Evolutionary conservation across 2,888 invertebrate species (phyloP), one percentile per base, ranked within the genome.

Genomic region (Hofmannophila pseudospretella): DNA sequence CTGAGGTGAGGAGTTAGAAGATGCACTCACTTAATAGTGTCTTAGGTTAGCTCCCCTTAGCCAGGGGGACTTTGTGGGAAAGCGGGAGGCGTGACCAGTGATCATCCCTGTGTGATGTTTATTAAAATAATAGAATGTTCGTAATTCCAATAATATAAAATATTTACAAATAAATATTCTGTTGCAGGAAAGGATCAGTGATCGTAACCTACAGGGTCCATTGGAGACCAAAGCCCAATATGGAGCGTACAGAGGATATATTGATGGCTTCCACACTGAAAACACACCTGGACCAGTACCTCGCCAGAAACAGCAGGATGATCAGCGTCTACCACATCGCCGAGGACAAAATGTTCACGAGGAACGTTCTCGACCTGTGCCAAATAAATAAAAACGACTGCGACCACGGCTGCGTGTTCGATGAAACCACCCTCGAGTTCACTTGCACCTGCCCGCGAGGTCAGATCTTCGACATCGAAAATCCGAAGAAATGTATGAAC

Each of bases 391-490:
- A 90, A 42, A 87, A 91, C 45, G 77, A 87, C 32, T 95, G 94
- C 59, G 89, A 92, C 47, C 85, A 92, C 47, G 81, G 75, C 7
- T 95, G 94, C 64, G 73, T 80, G 35, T 94, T 92, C 56, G 90
- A 93, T 64, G 90, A 91, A 54, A 58, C 61, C 1, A 70, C 77
- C 13, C 85, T 91, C 38, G 88, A 90, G 32, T 94, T 94, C 59
- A 72, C 70, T 19, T 95, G 94, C 62, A 81, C 72, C 2, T 94
- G 94, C 63, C 90, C 90, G 7, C 67, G 74, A 25, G 89, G 89
- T 19, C 71, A 80, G 59, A 77, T 84, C 8, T 42, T 74, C 34
- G 75, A 81, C 39, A 67, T 75, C 44, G 49, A 56, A 22, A 70
- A 79, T 38, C 65, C 70, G 58, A 90, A 80, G 53, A 78, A 34